Percentiles rank a stretch among this genome's conserved stretches.
phyloP scores from a whole-genome alignment of 2,797 vertebrate genomes.

The Muscicapa striata region DNA sequence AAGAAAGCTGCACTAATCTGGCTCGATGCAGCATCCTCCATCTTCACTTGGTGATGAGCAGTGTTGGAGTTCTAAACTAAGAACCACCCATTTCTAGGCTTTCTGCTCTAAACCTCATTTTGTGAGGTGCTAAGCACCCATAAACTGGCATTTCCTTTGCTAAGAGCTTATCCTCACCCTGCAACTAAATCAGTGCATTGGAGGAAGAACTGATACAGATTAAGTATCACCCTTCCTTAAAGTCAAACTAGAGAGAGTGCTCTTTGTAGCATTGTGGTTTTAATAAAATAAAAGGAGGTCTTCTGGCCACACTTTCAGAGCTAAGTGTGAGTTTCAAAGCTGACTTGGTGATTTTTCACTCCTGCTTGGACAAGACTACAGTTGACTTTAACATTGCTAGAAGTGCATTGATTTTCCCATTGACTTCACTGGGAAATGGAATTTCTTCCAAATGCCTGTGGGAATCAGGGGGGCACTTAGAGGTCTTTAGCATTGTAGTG shows the following conservation, averaged over 20 bases:
- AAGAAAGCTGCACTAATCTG: constrained; percentile 10
- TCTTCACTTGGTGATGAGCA: background rate
- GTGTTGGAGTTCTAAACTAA: background rate
- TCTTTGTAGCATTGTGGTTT: background rate
- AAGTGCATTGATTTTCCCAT: background rate
- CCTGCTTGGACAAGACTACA: background rate
- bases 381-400: background rate
- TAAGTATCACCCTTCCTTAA: background rate
- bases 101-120: background rate
- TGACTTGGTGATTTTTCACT: background rate
- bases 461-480: background rate
- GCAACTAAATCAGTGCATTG: background rate
- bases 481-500: background rate
- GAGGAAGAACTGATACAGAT: background rate
- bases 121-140: background rate
- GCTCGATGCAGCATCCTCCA: background rate
- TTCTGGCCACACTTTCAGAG: background rate
- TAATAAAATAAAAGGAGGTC: background rate
- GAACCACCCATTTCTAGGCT: background rate
- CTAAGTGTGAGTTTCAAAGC: background rate
- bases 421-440: background rate
- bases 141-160: background rate
- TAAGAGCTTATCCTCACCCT: background rate
- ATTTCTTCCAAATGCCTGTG: background rate
- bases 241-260: background rate